A percentile compares a stretch with the other conserved stretches of the same genome.
Conservation (phyloP, 2,113 vertebrate genomes). For the Trichomycterus rosablanca region DNA sequence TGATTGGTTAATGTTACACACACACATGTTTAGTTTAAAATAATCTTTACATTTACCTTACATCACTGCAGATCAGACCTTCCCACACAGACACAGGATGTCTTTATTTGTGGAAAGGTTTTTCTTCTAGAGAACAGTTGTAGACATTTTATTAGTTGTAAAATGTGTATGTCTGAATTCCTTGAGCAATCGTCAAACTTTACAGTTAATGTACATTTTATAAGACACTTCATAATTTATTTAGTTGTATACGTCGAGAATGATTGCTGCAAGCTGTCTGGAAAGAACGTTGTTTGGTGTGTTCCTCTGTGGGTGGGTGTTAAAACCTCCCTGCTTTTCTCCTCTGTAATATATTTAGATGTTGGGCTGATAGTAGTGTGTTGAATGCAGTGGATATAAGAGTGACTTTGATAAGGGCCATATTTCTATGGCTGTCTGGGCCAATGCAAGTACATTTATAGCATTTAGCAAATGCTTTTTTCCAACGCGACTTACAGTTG, state of each 20-base stretch:
- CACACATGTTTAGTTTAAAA: too few species aligned
- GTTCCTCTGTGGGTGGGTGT: background rate
- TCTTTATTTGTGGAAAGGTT: slow-evolving; percentile 4
- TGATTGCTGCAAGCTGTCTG: background rate
- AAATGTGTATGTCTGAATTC: slow-evolving; percentile 30
- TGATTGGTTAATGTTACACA: too few species aligned
- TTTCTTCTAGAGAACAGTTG: too few species aligned
- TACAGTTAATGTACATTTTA: background rate
- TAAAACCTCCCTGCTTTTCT: background rate
- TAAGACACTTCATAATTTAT: background rate
- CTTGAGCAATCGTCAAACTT: background rate
- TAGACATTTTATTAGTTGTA: slow-evolving; percentile 1
- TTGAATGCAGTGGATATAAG: too few species aligned
- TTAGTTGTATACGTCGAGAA: background rate
- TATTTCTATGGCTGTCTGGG: too few species aligned
- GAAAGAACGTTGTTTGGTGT: background rate
- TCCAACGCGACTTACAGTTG: background rate
- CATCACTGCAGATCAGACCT: too few species aligned
- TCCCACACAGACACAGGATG: too few species aligned
- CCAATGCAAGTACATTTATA: too few species aligned
- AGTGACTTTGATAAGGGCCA: too few species aligned
- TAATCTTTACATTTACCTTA: too few species aligned
- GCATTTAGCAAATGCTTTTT: too few species aligned
- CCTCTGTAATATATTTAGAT: slow-evolving; percentile 1
- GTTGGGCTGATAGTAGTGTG: too few species aligned